A percentile compares a stretch with the other conserved stretches of the same genome.
phyloP scores from a whole-genome alignment of 2,113 vertebrate genomes.

The human region GRCh38 chr7:22335001-22335500 shows the following conservation, averaged over 20 bases:
- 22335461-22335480: neutral
- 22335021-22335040: neutral
- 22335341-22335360: conserved; percentile 23
- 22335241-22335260: neutral
- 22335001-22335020: neutral
- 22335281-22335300: neutral
- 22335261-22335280: neutral
- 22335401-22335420: neutral
- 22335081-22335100: neutral
- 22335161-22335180: neutral
- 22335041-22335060: neutral
- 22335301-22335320: neutral
- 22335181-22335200: neutral
- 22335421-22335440: conserved; percentile 3
- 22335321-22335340: neutral
- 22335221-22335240: neutral
- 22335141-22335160: neutral
- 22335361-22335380: neutral
- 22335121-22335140: too few relatives aligned
- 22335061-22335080: neutral
- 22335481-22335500: neutral
- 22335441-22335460: neutral
- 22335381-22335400: neutral
- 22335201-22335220: neutral
- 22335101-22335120: neutral